Conservation (phyloP, 2,797 vertebrate genomes). For the Apodemus agrarius region DNA sequence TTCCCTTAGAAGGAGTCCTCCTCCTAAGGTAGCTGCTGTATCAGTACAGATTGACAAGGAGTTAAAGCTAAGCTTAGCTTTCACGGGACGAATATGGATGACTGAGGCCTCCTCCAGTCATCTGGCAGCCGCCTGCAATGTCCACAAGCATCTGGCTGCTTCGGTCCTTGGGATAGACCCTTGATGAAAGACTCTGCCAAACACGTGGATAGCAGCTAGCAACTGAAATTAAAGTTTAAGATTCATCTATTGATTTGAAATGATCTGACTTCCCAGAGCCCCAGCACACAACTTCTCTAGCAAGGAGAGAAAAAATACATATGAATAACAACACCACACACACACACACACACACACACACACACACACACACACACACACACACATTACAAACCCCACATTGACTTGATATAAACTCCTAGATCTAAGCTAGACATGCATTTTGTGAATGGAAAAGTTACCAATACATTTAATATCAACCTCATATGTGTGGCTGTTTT, state of each 20-base stretch:
- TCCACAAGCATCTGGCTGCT: conserved; percentile 11
- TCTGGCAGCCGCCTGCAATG: conserved; percentile 1
- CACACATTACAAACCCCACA: not conserved
- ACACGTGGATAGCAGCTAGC: not conserved
- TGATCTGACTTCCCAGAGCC: not conserved
- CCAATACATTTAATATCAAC: not conserved
- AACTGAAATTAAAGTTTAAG: conserved; percentile 50
- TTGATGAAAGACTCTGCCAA: conserved; percentile 24
- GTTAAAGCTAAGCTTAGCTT: conserved; percentile 52
- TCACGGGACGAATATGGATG: not conserved
- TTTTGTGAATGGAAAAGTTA: conserved; percentile 24
- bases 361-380: not conserved
- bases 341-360: not conserved
- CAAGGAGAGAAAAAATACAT: conserved; percentile 42
- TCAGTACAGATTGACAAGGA: not conserved
- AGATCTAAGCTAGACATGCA: not conserved
- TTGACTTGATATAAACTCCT: not conserved
- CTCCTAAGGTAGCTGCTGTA: not conserved
- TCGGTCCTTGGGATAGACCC: not conserved
- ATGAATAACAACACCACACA: not conserved
- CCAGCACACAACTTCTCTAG: conserved; percentile 4
- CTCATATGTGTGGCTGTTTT: not conserved
- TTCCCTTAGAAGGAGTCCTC: not conserved
- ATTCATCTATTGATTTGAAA: conserved; percentile 63
- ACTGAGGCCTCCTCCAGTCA: not conserved